Percentiles rank a stretch among this genome's conserved stretches.
These are phyloP conservation scores for Drosophila aff. DNA, from an alignment of 1,140 invertebrate species.

Conservation along the genomic window DNA sequence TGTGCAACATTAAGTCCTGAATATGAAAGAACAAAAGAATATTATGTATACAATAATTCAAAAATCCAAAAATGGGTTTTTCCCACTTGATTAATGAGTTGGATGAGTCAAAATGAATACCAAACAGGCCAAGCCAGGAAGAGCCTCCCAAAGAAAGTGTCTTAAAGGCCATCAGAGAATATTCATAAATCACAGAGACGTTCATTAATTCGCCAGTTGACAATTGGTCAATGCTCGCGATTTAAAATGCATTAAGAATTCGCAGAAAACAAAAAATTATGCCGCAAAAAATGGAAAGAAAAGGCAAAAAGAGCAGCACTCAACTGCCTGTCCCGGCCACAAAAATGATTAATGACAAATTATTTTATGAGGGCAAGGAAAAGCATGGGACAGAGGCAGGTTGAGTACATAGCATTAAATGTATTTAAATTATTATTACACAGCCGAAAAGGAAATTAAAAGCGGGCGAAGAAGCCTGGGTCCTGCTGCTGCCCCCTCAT, in stretches of 20 bases:
- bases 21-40: not conserved
- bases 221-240: conserved; percentile 74
- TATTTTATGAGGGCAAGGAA: conserved; percentile 64
- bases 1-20: not conserved
- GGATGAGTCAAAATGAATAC: conserved; percentile 37
- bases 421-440: conserved; percentile 72
- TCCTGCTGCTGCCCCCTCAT: conserved; percentile 1
- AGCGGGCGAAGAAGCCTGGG: not conserved
- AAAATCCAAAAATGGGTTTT: conserved; percentile 16
- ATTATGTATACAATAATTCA: not conserved
- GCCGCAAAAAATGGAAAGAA: conserved; percentile 26
- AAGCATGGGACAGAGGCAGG: conserved; percentile 22
- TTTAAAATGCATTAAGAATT: conserved; percentile 71
- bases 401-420: conserved; percentile 62
- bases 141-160: not conserved
- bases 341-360: conserved; percentile 77
- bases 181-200: conserved; percentile 64
- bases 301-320: conserved; percentile 27
- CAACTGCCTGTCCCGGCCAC: conserved; percentile 42
- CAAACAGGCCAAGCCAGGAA: conserved; percentile 20
- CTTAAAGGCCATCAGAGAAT: conserved; percentile 14
- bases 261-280: conserved; percentile 14
- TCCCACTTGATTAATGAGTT: conserved; percentile 55
- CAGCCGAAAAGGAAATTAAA: conserved; percentile 27
- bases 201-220: conserved; percentile 72